These are phyloP conservation scores for Philonicus albiceps DNA, from an alignment of 2,888 invertebrate genomes.

Conservation along the genomic window DNA sequence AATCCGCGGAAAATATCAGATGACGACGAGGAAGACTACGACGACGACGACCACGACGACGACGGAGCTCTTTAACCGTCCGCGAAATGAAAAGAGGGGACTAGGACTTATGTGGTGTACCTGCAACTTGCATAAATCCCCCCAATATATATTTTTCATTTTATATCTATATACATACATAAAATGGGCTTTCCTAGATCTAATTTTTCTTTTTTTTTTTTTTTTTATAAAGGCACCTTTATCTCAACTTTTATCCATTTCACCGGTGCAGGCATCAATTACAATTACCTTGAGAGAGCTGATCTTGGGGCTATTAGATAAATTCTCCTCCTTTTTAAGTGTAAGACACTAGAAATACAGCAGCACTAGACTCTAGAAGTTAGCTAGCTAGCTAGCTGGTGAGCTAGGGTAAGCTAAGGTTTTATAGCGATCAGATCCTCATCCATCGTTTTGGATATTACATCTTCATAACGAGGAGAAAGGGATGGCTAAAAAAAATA, in stretches of 20 bases:
- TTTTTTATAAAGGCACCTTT: not conserved
- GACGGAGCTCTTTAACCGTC: not conserved
- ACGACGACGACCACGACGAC: not conserved
- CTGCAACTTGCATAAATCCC: not conserved
- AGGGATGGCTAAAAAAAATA: conserved; percentile 2
- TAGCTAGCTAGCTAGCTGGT: not conserved
- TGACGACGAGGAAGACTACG: not conserved
- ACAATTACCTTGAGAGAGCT: conserved; percentile 28
- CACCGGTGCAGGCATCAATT: conserved; percentile 38
- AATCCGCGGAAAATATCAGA: not conserved
- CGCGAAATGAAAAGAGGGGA: not conserved
- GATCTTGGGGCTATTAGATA: conserved; percentile 38
- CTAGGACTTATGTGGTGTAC: not conserved
- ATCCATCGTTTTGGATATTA: not conserved
- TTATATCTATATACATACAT: not conserved
- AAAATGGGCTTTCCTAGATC: not conserved
- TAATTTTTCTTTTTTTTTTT: not conserved
- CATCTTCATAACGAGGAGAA: not conserved
- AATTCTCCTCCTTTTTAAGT: conserved; percentile 1
- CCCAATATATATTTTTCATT: not conserved
- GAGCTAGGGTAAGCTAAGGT: not conserved
- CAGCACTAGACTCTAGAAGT: not conserved
- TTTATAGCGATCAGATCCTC: not conserved
- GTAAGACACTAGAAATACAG: not conserved
- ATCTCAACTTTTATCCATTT: conserved; percentile 28